A percentile compares a stretch with the other conserved stretches of the same genome.
Conservation (phyloP, 2,113 vertebrate species). For the Drymodes brunneopygia region DNA sequence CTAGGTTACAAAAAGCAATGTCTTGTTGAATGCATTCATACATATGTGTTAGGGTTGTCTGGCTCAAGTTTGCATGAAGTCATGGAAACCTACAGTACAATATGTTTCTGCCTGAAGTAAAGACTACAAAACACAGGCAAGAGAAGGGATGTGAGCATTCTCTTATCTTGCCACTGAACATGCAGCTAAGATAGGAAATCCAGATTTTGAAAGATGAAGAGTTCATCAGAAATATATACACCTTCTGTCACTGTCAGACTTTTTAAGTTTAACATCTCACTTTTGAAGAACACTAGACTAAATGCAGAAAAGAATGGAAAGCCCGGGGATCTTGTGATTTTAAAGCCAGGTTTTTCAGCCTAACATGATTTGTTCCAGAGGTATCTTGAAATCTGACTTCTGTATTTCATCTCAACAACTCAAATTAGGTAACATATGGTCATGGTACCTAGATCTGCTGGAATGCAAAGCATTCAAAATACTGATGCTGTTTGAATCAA, state of each 20-base stretch:
- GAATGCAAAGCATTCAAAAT: not conserved
- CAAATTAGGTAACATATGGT: not conserved
- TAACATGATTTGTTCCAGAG: not conserved
- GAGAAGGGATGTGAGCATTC: not conserved
- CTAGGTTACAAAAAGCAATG: not conserved
- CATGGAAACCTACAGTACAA: not conserved
- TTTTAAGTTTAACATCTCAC: not conserved
- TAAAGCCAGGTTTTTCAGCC: not conserved
- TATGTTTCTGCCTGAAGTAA: not conserved
- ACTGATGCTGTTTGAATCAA: not conserved
- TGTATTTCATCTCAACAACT: not conserved
- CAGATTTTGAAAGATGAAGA: not conserved
- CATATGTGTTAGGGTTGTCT: not conserved
- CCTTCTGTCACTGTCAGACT: not conserved
- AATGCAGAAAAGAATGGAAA: not conserved
- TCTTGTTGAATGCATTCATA: not conserved
- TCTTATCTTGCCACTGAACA: not conserved
- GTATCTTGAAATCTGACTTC: not conserved
- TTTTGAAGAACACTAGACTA: not conserved
- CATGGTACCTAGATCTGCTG: not conserved
- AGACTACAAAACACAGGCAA: not conserved
- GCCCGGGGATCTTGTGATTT: not conserved
- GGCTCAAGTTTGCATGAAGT: not conserved
- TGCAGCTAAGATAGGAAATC: not conserved
- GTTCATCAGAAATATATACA: not conserved